Conservation (phyloP, 2,113 vertebrate genomes). For the Sapayoa aenigma region DNA sequence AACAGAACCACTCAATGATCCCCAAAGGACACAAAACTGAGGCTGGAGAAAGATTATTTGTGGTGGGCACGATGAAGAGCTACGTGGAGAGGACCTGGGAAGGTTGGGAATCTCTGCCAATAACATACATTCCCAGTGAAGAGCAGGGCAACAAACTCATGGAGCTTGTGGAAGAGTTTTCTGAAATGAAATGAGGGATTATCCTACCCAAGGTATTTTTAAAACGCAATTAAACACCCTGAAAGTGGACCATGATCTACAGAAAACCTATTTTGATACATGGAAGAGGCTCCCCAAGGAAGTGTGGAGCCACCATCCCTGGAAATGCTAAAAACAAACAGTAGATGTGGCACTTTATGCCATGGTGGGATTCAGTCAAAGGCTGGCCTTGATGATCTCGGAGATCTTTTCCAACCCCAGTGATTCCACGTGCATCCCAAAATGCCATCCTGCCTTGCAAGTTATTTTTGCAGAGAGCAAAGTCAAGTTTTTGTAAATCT, state of each 20-base stretch:
- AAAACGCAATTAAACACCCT: background rate
- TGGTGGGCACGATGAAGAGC: background rate
- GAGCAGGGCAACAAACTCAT: background rate
- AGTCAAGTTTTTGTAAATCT: background rate
- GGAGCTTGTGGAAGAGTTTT: background rate
- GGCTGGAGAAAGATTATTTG: background rate
- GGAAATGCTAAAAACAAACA: background rate
- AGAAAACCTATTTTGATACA: fast-evolving
- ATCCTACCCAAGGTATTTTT: background rate
- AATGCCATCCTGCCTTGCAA: fast-evolving
- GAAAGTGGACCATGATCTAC: background rate
- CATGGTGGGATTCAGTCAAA: background rate
- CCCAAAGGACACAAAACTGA: background rate
- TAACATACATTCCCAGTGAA: fast-evolving
- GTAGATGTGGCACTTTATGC: fast-evolving
- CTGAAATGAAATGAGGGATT: fast-evolving
- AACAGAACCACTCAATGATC: background rate
- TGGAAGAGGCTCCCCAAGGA: background rate
- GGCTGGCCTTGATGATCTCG: background rate
- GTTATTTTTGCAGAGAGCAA: background rate
- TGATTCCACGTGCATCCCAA: background rate
- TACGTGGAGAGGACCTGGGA: fast-evolving
- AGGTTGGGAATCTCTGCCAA: background rate
- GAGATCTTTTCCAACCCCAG: background rate
- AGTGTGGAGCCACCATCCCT: background rate